Evolutionary conservation across 1,140 invertebrate genomes (phyloP).

Genomic region (Adelges cooleyi): DNA sequence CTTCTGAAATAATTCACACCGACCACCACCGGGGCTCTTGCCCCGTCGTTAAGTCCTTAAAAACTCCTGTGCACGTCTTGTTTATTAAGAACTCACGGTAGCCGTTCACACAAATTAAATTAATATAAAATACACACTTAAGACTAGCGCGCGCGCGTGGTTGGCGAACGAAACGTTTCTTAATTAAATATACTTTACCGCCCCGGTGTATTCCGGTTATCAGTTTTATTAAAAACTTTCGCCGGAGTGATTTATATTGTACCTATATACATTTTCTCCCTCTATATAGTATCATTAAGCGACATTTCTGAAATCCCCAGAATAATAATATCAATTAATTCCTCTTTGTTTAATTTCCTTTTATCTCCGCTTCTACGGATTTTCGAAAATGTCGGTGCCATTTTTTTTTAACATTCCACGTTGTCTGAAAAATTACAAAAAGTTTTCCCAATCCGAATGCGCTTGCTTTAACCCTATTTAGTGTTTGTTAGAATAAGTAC

Average conservation of each 20-base stretch:
- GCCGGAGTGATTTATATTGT: slow-evolving; percentile 5
- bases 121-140: no score
- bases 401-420: no score
- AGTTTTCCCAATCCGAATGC: no score
- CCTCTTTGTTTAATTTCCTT: no score
- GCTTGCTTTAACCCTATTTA: no score
- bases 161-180: not conserved
- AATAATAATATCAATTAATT: no score
- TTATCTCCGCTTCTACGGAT: no score
- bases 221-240: not conserved
- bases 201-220: not conserved
- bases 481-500: no score
- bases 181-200: slow-evolving; percentile 17
- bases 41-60: not conserved
- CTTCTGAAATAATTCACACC: slow-evolving; percentile 9
- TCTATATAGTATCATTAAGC: no score
- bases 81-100: not conserved
- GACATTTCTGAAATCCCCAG: no score
- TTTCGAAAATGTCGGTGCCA: no score
- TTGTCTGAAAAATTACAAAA: no score
- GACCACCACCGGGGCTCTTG: not conserved
- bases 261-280: not conserved
- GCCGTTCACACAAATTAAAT: slow-evolving; percentile 6
- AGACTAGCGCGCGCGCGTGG: not conserved
- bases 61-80: not conserved